Base-by-base conservation (phyloP, 1,140 invertebrate genomes). In the Adoxophyes honmai region DNA sequence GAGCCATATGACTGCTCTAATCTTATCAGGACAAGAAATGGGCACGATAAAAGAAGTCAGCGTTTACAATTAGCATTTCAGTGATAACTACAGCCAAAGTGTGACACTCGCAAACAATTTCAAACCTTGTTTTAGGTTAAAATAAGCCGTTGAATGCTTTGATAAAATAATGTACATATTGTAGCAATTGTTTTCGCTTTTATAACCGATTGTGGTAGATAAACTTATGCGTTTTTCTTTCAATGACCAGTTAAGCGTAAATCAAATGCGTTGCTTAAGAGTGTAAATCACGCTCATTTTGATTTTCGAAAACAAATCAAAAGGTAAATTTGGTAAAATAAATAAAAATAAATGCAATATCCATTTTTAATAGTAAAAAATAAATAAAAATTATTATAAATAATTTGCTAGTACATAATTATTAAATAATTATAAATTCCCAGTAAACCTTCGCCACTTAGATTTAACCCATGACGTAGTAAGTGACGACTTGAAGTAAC, bases 1-100 rank as follows among this genome's bases (percentile, higher is more conserved):
- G 52, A 59, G 61, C 70, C 83, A 81, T 85, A 86, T 86, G 81
- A 86, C 78, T 73, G 63, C n/a, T 65, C 34, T 81, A 78, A 86
- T 86, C 83, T 84, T 86, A 86, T 86, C 82, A 60, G 52, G 28
- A 16, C 55, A 75, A 77, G 76, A 73, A 81, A 80, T 75, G 66
- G 66, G 68, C 63, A 58, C 70, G 82, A 86, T 86, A 86, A 82
- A 73, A 75, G 70, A 73, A 70, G 64, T 71, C 64, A 76, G 64
- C 75, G 63, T 68, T 55, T 69, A 75, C 75, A 87, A 87, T 85
- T 86, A 87, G 68, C 80, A 73, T 66, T 62, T 55, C 60, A 52
- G 60, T 75, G 80, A 81, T 86, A 86, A 84, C 63, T 81, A 21
- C 59, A 61, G 72, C 69, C 72, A 67, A 59, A 57, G 42, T 48